Evolutionary conservation across 2,113 vertebrate species (phyloP).

Genomic region (Triplophysa siluroides): DNA sequence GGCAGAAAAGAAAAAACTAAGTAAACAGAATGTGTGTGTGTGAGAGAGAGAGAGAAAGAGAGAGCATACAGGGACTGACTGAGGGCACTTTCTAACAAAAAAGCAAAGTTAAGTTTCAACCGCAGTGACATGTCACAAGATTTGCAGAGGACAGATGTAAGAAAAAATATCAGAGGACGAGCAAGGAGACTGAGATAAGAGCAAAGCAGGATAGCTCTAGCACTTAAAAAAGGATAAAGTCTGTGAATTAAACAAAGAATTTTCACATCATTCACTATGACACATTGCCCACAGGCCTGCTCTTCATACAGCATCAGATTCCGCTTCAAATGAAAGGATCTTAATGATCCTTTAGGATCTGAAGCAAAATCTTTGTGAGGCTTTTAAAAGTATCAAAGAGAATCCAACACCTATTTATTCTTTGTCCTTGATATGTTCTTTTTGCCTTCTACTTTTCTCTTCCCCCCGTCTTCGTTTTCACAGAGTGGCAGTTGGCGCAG

Average conservation of each 20-base stretch:
- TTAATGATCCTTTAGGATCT: conserved; percentile 25
- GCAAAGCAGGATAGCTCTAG: conserved; percentile 12
- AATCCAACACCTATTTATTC: conserved; percentile 7
- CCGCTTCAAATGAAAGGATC: background rate
- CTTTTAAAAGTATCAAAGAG: background rate
- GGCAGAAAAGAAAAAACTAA: background rate
- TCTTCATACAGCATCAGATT: conserved; percentile 20
- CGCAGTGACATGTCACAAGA: background rate
- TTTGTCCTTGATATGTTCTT: background rate
- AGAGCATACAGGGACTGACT: background rate
- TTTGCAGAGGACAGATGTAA: background rate
- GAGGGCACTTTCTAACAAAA: background rate
- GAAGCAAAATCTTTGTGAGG: background rate
- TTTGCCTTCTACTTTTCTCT: background rate
- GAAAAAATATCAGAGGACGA: conserved; percentile 3
- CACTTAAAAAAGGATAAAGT: conserved; percentile 2
- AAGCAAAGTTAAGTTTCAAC: background rate
- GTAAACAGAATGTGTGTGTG: background rate
- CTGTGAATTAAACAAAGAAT: conserved; percentile 18
- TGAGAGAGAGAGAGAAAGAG: background rate
- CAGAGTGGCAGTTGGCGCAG: conserved; percentile 5
- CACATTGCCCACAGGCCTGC: background rate
- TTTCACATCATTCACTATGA: conserved; percentile 1
- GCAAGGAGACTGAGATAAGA: conserved; percentile 2
- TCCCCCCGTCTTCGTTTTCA: background rate